phyloP scores from a whole-genome alignment of 2,113 vertebrate species.

The Hirundichthys speculiger region DNA sequence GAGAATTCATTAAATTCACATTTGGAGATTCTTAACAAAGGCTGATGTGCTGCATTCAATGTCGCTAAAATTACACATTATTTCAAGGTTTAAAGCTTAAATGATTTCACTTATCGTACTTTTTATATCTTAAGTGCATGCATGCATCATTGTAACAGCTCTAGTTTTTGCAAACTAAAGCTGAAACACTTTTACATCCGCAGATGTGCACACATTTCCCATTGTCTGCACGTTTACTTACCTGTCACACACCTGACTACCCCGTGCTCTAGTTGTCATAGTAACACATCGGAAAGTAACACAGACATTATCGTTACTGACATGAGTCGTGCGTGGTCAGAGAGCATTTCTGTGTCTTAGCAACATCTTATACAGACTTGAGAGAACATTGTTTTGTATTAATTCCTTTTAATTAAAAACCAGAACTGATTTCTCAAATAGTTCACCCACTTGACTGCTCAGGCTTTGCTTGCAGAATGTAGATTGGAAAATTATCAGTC shows the following conservation, averaged over 20 bases:
- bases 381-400: neutral
- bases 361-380: constrained; percentile 8
- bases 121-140: too few species aligned
- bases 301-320: constrained; percentile 7
- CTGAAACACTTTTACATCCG: constrained; percentile 41
- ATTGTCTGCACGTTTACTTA: constrained; percentile 11
- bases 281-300: constrained; percentile 26
- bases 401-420: neutral
- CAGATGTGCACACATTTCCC: constrained; percentile 15
- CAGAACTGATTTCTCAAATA: neutral
- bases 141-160: too few species aligned
- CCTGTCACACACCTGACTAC: constrained; percentile 35
- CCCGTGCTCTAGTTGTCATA: constrained; percentile 46
- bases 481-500: too few species aligned
- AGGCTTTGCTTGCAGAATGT: too few species aligned
- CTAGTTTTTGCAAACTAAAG: constrained; percentile 19
- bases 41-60: constrained; percentile 2
- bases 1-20: constrained; percentile 64
- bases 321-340: neutral
- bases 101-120: constrained; percentile 54
- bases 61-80: constrained; percentile 41
- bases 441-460: too few species aligned
- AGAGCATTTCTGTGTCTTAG: constrained; percentile 8
- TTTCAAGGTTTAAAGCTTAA: constrained; percentile 54
- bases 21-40: constrained; percentile 56